Conservation (phyloP, 2,888 invertebrate genomes). For the Ethmia dodecea region DNA sequence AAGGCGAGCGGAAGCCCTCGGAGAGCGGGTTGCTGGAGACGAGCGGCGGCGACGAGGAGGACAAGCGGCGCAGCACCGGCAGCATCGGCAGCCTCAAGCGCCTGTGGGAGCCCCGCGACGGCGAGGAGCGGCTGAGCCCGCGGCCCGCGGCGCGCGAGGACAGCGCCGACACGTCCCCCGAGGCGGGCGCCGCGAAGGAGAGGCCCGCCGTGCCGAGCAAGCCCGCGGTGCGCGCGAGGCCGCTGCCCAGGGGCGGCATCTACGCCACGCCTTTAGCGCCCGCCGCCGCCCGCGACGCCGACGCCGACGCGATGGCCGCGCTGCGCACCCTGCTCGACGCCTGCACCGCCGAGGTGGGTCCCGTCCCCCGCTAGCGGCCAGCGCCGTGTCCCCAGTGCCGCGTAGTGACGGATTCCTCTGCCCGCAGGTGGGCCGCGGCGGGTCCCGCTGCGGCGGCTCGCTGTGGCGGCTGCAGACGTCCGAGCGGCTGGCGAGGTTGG, state of each 20-base stretch:
- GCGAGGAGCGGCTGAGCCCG: slow-evolving; percentile 80
- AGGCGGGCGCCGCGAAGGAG: slow-evolving; percentile 30
- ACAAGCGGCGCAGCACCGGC: slow-evolving; percentile 93
- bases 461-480: slow-evolving; percentile 66
- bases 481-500: slow-evolving; percentile 83
- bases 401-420: slow-evolving; percentile 21
- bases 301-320: slow-evolving; percentile 60
- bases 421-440: slow-evolving; percentile 20
- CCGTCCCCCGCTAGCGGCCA: slow-evolving; percentile 10
- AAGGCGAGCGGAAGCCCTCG: slow-evolving; percentile 59
- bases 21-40: slow-evolving; percentile 47
- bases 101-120: slow-evolving; percentile 92
- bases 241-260: slow-evolving; percentile 78
- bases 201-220: slow-evolving; percentile 82
- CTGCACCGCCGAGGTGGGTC: slow-evolving; percentile 62
- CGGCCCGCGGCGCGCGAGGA: slow-evolving; percentile 68
- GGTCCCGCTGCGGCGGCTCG: slow-evolving; percentile 47
- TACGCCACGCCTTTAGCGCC: slow-evolving; percentile 85
- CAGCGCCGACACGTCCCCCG: slow-evolving; percentile 18
- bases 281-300: slow-evolving; percentile 61
- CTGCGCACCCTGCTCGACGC: slow-evolving; percentile 79
- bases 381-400: slow-evolving; percentile 21
- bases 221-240: slow-evolving; percentile 80
- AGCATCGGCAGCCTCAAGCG: slow-evolving; percentile 95
- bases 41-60: slow-evolving; percentile 81